Conservation (phyloP, 1,140 invertebrate genomes). For the Popillia japonica region DNA sequence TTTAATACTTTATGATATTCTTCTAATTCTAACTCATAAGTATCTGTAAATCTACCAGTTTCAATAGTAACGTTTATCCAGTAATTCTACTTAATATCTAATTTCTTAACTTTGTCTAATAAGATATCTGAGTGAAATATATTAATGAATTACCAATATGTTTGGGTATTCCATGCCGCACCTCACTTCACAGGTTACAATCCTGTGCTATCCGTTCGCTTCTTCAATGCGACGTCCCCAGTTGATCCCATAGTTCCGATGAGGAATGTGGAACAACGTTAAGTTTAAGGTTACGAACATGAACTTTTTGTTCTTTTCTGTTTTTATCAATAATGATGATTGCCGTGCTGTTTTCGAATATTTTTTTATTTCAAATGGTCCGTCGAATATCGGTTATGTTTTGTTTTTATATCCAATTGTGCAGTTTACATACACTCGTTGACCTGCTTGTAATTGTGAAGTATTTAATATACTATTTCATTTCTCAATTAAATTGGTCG, state of each 20-base stretch:
- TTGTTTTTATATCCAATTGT: conserved; percentile 7
- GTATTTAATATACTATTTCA: conserved; percentile 18
- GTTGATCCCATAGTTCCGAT: not conserved
- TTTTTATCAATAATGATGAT: not conserved
- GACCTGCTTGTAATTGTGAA: not conserved
- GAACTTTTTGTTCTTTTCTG: no score
- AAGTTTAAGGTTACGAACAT: not conserved
- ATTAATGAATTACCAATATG: conserved; percentile 10
- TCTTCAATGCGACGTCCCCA: not conserved
- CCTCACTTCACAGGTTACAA: not conserved
- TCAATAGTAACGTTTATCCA: no score
- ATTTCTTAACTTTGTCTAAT: no score
- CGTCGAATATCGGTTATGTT: not conserved
- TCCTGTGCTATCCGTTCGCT: not conserved
- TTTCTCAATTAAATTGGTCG: not conserved
- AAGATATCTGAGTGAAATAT: not conserved
- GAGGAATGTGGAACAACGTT: conserved; percentile 25
- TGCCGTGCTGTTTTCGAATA: conserved; percentile 21
- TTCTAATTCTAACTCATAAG: no score
- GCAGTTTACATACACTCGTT: not conserved
- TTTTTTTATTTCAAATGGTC: conserved; percentile 1
- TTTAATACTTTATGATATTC: no score
- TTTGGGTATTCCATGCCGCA: not conserved
- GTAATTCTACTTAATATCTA: no score
- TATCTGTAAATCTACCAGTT: no score